These are phyloP conservation scores for Anodontia alba DNA, from an alignment of 2,888 invertebrate genomes.

Conservation along the genomic window DNA sequence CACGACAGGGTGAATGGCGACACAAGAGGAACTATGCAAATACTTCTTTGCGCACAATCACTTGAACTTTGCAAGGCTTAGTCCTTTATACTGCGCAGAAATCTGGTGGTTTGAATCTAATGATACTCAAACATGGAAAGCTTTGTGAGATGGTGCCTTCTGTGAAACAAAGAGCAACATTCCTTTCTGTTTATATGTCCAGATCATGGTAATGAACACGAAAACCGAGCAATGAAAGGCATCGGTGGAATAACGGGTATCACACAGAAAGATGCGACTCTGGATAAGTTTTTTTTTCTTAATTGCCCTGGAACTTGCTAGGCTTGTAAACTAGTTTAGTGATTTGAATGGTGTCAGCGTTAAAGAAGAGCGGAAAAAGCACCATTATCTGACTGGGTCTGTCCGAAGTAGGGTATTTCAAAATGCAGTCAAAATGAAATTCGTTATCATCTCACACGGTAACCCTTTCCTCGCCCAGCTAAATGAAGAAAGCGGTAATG, in stretches of 20 bases:
- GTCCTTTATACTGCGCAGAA: slow-evolving; percentile 3
- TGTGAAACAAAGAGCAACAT: slow-evolving; percentile 18
- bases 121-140: slow-evolving; percentile 7
- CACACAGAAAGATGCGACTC: not conserved
- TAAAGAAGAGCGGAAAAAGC: not conserved
- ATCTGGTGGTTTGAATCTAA: not conserved
- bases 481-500: not conserved
- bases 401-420: not conserved
- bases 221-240: slow-evolving; percentile 11
- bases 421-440: not conserved
- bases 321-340: not conserved
- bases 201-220: not conserved
- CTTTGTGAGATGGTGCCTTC: not conserved
- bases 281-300: slow-evolving; percentile 13
- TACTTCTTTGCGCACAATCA: slow-evolving; percentile 17
- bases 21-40: slow-evolving; percentile 13
- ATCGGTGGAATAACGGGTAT: not conserved
- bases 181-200: slow-evolving; percentile 10
- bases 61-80: not conserved
- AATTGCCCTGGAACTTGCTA: not conserved
- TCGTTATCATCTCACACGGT: not conserved
- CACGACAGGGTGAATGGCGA: slow-evolving; percentile 1
- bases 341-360: not conserved
- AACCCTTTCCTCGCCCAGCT: not conserved
- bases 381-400: not conserved